Evolutionary conservation across 1,140 invertebrate species (phyloP).

Genomic region (Aphaenogaster rudis): DNA sequence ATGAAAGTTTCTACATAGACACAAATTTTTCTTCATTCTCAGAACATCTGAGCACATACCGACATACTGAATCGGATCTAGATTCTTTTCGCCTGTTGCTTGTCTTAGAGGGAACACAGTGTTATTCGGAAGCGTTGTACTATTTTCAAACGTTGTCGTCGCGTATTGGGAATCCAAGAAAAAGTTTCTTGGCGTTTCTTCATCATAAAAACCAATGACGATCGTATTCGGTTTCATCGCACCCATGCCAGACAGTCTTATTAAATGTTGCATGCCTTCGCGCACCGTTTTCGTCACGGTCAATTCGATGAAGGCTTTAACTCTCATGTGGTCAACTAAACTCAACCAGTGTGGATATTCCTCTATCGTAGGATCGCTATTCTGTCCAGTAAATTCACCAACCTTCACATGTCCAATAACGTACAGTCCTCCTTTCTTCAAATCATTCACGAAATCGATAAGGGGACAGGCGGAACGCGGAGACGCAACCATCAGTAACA

Average conservation of each 20-base stretch:
- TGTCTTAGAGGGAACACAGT: slow-evolving; percentile 85
- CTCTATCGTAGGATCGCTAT: slow-evolving; percentile 91
- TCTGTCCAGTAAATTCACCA: slow-evolving; percentile 88
- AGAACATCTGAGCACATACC: slow-evolving; percentile 95
- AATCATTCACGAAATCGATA: slow-evolving; percentile 99
- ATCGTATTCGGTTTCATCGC: slow-evolving; percentile 99
- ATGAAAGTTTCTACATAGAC: slow-evolving; percentile 97
- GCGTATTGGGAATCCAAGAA: slow-evolving; percentile 87
- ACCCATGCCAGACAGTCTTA: slow-evolving; percentile 97
- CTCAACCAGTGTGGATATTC: slow-evolving; percentile 96
- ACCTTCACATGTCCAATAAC: slow-evolving; percentile 97
- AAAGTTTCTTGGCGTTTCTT: slow-evolving; percentile 91
- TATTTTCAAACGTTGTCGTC: slow-evolving; percentile 83
- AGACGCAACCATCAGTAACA: slow-evolving; percentile 96
- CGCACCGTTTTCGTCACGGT: slow-evolving; percentile 95
- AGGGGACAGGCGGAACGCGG: slow-evolving; percentile 96
- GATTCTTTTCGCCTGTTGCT: slow-evolving; percentile 74
- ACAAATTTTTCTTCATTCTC: slow-evolving; percentile 97
- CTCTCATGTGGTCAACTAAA: slow-evolving; percentile 94
- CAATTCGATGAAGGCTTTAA: slow-evolving; percentile 99
- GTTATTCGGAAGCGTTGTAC: slow-evolving; percentile 77
- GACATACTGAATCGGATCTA: slow-evolving; percentile 92
- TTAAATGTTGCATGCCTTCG: slow-evolving; percentile 96
- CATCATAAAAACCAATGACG: slow-evolving; percentile 95
- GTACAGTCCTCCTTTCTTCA: slow-evolving; percentile 99